Base-by-base conservation (phyloP, 2,797 vertebrate species). In the Hypotaenidia philippensis region DNA sequence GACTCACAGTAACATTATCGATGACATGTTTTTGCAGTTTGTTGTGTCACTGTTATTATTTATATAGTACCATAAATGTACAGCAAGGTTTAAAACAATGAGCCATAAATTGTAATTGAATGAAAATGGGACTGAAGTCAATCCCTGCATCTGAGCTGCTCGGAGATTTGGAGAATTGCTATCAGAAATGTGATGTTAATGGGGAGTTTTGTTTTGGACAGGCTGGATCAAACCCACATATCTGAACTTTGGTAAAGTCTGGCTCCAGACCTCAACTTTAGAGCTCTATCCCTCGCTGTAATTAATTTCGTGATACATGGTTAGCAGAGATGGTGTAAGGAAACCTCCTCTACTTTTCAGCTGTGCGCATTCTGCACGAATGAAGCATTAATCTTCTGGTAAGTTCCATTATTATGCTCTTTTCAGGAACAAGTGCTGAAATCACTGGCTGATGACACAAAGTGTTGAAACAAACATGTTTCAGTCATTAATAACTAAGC, bases 381-480 rank as follows among this genome's bases (percentile, higher is more conserved):
- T 70, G 63, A 88, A 91, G 26, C 61, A 86, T 75, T 87, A 85
- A 87, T 85, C 26, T 69, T 80, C 41, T 66, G 49, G 25, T 76
- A 87, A 94, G 7, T 96, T 68, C 44, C 34, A 63, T 85, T 87
- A 64, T 57, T 71, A 59, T 11, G 26, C 31, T 82, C 56, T 91
- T 87, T 95, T 85, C 78, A 76, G 76, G 75, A 92, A 80, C 1
- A 3, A 87, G 57, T 63, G 52, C 74, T 88, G 84, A 94, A 95
- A 90, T 91, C 32, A 36, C 34, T 74, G 56, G 38, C 32, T 93
- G 84, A 82, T 79, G 70, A 87, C 60, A 90, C 41, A 91, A 76
- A 90, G 31, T 59, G 41, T 72, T 94, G 96, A 97, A 94, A 96
- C 79, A 93, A 95, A 75, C 65, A 83, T 71, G 45, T 50, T 47